These are phyloP conservation scores for Eidolon dupreanum DNA, from an alignment of 2,797 vertebrate genomes.

Conservation along the genomic window DNA sequence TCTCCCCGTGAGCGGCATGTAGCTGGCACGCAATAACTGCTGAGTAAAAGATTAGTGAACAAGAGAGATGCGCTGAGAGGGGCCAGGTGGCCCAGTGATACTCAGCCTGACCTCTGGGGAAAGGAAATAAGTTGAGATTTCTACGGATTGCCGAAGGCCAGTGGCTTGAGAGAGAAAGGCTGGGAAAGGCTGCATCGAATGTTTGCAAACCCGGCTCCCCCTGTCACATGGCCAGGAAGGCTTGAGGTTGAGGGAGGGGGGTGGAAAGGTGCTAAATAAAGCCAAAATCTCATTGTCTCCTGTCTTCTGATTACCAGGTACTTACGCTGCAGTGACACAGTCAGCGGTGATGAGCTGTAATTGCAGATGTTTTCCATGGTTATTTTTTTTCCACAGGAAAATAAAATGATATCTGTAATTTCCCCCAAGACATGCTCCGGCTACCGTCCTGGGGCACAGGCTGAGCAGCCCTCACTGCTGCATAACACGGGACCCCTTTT, in stretches of 20 bases:
- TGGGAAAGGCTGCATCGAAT: neutral
- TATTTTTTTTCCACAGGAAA: constrained; percentile 68
- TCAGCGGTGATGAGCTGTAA: constrained; percentile 67
- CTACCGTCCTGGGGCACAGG: neutral
- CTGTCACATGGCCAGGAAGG: neutral
- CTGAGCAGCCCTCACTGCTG: neutral
- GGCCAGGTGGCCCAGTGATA: accelerated
- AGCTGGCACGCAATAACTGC: neutral
- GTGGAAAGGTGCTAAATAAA: constrained; percentile 62
- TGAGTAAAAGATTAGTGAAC: neutral
- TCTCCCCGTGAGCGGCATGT: neutral
- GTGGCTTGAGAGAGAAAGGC: neutral
- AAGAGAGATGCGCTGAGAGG: neutral
- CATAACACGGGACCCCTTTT: neutral
- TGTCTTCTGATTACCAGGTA: constrained; percentile 65
- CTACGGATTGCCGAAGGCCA: accelerated
- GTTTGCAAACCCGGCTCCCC: neutral
- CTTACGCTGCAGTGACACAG: constrained; percentile 48
- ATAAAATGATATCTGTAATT: constrained; percentile 73
- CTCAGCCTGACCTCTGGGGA: neutral
- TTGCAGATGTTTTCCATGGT: constrained; percentile 52
- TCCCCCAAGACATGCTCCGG: constrained; percentile 27
- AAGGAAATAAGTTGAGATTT: neutral
- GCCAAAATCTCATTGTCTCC: constrained; percentile 46
- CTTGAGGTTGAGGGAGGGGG: neutral